Conservation (phyloP, 2,888 invertebrate genomes). For the Electrophaes corylata region DNA sequence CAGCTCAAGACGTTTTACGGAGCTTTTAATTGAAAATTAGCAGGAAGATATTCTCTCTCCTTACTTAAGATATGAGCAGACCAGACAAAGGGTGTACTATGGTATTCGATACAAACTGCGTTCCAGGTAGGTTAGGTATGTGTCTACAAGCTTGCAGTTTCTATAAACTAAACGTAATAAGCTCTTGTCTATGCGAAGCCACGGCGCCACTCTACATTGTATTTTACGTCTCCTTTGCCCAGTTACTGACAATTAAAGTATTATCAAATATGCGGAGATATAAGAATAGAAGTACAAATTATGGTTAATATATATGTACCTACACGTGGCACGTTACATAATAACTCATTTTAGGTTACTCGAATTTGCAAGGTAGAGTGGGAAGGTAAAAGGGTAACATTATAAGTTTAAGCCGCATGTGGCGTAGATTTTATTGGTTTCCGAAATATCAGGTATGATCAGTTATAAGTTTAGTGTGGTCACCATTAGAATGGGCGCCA, state of each 20-base stretch:
- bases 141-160: slow-evolving; percentile 40
- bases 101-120: slow-evolving; percentile 30
- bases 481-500: too few species aligned
- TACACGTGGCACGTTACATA: too few species aligned
- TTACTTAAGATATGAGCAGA: slow-evolving; percentile 31
- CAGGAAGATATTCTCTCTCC: slow-evolving; percentile 26
- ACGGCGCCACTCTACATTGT: slow-evolving; percentile 47
- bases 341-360: too few species aligned
- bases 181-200: slow-evolving; percentile 59
- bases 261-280: not conserved
- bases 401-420: too few species aligned
- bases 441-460: too few species aligned
- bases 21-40: slow-evolving; percentile 38
- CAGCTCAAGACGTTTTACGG: slow-evolving; percentile 38
- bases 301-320: too few species aligned
- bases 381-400: too few species aligned
- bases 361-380: too few species aligned
- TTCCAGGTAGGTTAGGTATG: slow-evolving; percentile 16
- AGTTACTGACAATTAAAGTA: slow-evolving; percentile 21
- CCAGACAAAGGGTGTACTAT: slow-evolving; percentile 14
- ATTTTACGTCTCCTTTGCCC: slow-evolving; percentile 53
- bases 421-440: too few species aligned
- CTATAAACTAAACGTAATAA: slow-evolving; percentile 58
- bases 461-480: too few species aligned
- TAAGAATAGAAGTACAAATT: not conserved